Conservation (phyloP, 2,797 vertebrate genomes). For the Staurois parvus region DNA sequence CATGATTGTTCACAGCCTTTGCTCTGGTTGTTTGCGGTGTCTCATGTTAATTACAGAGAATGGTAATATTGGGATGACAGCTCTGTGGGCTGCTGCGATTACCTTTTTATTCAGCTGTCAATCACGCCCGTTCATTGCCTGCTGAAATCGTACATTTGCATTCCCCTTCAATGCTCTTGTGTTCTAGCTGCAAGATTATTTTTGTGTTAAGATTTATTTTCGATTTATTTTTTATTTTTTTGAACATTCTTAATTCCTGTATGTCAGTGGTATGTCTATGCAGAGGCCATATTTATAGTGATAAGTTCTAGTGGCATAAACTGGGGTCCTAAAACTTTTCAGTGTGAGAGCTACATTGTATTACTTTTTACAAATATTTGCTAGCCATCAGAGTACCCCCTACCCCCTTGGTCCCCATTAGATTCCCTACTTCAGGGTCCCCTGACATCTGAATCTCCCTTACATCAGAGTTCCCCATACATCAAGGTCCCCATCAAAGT, state of each 20-base stretch:
- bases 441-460: too few species aligned
- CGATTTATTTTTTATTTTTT: neutral
- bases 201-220: neutral
- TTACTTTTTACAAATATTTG: too few species aligned
- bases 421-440: too few species aligned
- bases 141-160: slow-evolving; percentile 57
- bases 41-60: slow-evolving; percentile 60
- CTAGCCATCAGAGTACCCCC: too few species aligned
- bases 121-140: slow-evolving; percentile 54
- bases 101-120: slow-evolving; percentile 63
- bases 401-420: too few species aligned
- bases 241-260: neutral
- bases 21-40: slow-evolving; percentile 63
- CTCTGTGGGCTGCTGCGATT: slow-evolving; percentile 54
- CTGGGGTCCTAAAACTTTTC: too few species aligned
- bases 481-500: too few species aligned
- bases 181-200: slow-evolving; percentile 34
- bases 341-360: too few species aligned
- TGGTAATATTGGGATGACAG: slow-evolving; percentile 63
- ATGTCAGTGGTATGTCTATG: neutral
- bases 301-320: too few species aligned
- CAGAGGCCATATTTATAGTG: neutral
- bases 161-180: slow-evolving; percentile 34
- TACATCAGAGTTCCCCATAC: too few species aligned
- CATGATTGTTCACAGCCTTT: slow-evolving; percentile 61